phyloP scores from a whole-genome alignment of 1,140 invertebrate species.

The Drosophila fuyamai region DNA sequence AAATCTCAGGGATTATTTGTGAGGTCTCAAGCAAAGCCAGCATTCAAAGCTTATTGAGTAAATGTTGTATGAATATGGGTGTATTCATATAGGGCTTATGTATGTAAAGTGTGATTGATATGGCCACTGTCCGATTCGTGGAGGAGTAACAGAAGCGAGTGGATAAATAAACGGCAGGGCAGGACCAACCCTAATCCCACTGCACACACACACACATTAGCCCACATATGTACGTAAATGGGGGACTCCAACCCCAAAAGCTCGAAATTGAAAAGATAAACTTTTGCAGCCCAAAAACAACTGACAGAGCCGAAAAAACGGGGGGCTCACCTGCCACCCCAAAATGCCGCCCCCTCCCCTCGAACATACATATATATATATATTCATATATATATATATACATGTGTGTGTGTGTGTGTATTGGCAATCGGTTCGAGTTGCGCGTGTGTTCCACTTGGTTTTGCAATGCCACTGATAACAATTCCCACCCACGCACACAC shows the following conservation, averaged over 20 bases:
- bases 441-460: conserved; percentile 69
- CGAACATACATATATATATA: background rate
- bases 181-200: conserved; percentile 75
- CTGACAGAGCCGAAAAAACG: conserved; percentile 25
- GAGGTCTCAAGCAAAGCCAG: background rate
- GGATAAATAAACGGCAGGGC: conserved; percentile 53
- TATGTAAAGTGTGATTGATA: conserved; percentile 55
- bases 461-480: conserved; percentile 76
- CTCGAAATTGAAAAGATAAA: conserved; percentile 80
- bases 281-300: conserved; percentile 72
- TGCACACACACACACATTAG: conserved; percentile 57
- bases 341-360: background rate
- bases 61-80: background rate
- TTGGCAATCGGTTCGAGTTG: conserved; percentile 75
- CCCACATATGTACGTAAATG: conserved; percentile 18
- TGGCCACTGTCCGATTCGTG: conserved; percentile 67
- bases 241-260: conserved; percentile 32
- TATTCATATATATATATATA: background rate
- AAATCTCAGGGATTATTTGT: background rate
- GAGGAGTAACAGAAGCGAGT: conserved; percentile 17
- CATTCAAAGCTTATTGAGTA: background rate
- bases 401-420: conserved; percentile 33
- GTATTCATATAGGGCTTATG: background rate
- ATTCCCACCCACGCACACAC: conserved; percentile 26
- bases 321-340: conserved; percentile 14